These are phyloP conservation scores for Intellagama lesueurii DNA, from an alignment of 2,797 vertebrate genomes.

Conservation along the genomic window DNA sequence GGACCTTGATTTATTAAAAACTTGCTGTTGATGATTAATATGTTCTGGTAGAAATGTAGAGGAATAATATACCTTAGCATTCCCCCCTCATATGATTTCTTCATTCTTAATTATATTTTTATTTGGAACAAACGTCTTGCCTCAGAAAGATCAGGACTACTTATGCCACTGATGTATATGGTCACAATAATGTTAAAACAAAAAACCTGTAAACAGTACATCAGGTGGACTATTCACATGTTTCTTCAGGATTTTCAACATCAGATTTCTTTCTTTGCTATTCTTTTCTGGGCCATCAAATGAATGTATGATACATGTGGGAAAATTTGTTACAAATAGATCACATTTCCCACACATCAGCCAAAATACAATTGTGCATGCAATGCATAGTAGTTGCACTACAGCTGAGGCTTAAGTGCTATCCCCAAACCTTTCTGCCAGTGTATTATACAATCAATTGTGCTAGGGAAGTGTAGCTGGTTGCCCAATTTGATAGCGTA, in stretches of 20 bases:
- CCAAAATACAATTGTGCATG: no score
- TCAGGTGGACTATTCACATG: neutral
- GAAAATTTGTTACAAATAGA: neutral
- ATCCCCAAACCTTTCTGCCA: no score
- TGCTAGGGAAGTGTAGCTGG: no score
- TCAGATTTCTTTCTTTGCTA: neutral
- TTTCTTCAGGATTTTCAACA: neutral
- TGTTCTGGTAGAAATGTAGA: slow-evolving; percentile 25
- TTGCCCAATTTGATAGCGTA: no score
- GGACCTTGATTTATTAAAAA: slow-evolving; percentile 25
- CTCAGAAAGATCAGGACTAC: neutral
- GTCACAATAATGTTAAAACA: neutral
- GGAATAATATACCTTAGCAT: neutral
- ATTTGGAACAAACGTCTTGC: neutral
- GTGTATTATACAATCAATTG: no score
- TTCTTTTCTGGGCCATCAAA: neutral
- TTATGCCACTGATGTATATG: slow-evolving; percentile 40
- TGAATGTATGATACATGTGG: neutral
- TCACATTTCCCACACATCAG: neutral
- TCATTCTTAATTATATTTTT: slow-evolving; percentile 35
- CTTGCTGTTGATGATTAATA: slow-evolving; percentile 29
- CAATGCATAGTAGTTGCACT: no score
- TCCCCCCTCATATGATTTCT: neutral
- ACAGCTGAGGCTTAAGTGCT: no score
- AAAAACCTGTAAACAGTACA: neutral